Conservation (phyloP, 2,113 vertebrate genomes). For the Crotalus horridus region DNA sequence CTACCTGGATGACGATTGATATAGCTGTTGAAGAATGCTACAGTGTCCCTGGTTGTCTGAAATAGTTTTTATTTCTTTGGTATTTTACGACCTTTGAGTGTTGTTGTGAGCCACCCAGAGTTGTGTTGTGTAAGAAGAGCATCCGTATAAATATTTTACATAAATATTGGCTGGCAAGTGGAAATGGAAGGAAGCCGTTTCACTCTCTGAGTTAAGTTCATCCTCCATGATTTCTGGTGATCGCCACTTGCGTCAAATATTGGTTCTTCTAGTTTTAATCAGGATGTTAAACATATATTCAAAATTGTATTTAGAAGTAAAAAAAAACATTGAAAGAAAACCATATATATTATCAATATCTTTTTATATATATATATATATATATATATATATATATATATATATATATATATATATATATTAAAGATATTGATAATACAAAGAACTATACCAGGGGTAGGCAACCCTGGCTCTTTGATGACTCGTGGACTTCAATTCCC, state of each 20-base stretch:
- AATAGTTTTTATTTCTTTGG: neutral
- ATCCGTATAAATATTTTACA: neutral
- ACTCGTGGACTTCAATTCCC: too few species aligned
- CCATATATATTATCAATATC: neutral
- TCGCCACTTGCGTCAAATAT: neutral
- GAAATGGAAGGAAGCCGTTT: neutral
- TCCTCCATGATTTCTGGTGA: neutral
- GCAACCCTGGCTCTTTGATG: too few species aligned
- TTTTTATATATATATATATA: too few species aligned
- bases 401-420: neutral
- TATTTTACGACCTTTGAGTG: neutral
- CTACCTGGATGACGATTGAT: neutral
- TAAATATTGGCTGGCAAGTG: neutral
- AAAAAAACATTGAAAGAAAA: neutral
- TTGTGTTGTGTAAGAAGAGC: neutral
- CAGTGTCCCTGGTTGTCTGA: neutral
- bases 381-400: too few species aligned
- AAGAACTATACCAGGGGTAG: neutral
- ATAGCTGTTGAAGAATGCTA: neutral
- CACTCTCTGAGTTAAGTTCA: neutral
- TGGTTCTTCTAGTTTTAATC: neutral
- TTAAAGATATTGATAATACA: neutral
- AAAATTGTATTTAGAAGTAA: neutral
- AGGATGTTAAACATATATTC: neutral
- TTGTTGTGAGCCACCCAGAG: neutral